phyloP scores from a whole-genome alignment of 2,113 vertebrate species.

The Chamaea fasciata region DNA sequence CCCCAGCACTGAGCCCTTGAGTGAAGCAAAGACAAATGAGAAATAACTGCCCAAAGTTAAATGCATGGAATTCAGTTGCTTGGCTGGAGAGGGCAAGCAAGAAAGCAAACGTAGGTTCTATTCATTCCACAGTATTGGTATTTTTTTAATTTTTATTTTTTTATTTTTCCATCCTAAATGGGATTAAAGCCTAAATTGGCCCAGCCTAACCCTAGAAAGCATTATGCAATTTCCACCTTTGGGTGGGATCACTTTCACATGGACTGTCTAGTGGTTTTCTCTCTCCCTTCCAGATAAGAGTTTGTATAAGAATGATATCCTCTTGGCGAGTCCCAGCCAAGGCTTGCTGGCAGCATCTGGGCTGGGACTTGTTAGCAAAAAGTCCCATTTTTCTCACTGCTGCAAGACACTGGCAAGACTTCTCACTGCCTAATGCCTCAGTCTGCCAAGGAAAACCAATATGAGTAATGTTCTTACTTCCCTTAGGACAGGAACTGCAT shows the following conservation, averaged over 20 bases:
- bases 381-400: background rate
- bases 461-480: background rate
- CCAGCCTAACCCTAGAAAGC: background rate
- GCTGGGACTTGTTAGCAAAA: background rate
- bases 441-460: background rate
- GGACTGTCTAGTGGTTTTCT: background rate
- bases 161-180: background rate
- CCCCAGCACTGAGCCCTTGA: background rate
- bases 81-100: background rate
- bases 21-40: background rate
- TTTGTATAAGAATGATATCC: background rate
- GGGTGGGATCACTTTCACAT: background rate
- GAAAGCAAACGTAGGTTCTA: background rate
- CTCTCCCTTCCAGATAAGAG: background rate
- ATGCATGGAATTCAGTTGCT: background rate
- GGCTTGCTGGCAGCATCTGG: background rate
- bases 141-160: background rate
- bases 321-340: background rate
- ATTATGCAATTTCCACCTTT: constrained; percentile 30
- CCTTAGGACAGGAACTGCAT: background rate
- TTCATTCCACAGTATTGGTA: background rate
- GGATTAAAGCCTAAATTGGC: background rate
- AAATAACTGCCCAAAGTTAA: background rate
- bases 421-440: background rate
- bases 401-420: background rate